Evolutionary conservation across 2,113 vertebrate species (phyloP).

Genomic region (Xyliphius kryptos): DNA sequence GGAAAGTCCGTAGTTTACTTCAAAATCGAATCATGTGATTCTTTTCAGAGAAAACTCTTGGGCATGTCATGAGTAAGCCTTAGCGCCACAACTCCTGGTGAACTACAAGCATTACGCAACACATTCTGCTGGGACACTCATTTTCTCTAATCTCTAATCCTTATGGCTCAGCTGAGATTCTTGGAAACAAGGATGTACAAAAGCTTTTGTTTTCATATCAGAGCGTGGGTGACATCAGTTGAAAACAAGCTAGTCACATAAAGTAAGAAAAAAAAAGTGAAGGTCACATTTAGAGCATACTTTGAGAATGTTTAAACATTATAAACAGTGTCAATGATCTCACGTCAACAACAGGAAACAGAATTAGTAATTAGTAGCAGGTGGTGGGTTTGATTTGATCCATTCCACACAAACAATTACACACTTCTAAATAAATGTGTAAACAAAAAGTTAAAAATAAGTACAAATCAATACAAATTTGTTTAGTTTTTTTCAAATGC

Average conservation of each 20-base stretch:
- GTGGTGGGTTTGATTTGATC: background rate
- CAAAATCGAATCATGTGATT: too few relatives aligned
- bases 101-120: background rate
- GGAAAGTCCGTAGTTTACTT: too few relatives aligned
- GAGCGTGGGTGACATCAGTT: slow-evolving; percentile 18
- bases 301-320: background rate
- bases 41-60: background rate
- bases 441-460: too few relatives aligned
- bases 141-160: slow-evolving; percentile 9
- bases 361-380: background rate
- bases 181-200: slow-evolving; percentile 1
- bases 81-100: background rate
- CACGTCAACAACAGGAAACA: background rate
- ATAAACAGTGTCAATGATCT: background rate
- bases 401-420: background rate
- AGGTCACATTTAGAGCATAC: slow-evolving; percentile 3
- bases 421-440: too few relatives aligned
- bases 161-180: background rate
- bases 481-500: too few relatives aligned
- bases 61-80: background rate
- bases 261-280: slow-evolving; percentile 16
- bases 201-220: slow-evolving; percentile 21
- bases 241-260: slow-evolving; percentile 15
- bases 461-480: too few relatives aligned
- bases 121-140: background rate